A percentile compares a stretch with the other conserved stretches of the same genome.
phyloP scores from a whole-genome alignment of 2,113 vertebrate species.

The Motacilla tschutschensis region DNA sequence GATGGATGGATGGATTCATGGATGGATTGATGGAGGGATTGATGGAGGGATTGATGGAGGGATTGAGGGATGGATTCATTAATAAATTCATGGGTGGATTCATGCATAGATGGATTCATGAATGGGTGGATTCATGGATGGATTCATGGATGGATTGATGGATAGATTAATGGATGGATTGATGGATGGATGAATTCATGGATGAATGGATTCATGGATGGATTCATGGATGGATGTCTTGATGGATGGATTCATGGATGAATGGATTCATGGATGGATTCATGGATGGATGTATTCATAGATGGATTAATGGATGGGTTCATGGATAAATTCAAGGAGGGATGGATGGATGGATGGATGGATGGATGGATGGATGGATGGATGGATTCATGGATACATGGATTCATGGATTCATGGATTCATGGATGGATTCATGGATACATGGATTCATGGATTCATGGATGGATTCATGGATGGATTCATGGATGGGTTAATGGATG shows the following conservation, averaged over 20 bases:
- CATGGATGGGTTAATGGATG: background rate
- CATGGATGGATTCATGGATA: background rate
- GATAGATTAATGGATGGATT: background rate
- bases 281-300: background rate
- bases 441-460: background rate
- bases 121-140: too few relatives aligned
- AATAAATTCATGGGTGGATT: too few relatives aligned
- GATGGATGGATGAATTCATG: rapidly evolving
- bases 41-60: background rate
- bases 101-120: rapidly evolving
- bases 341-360: rapidly evolving
- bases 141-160: background rate
- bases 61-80: background rate
- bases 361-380: background rate
- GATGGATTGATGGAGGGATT: too few relatives aligned
- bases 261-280: rapidly evolving
- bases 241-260: background rate
- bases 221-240: background rate
- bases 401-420: background rate
- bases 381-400: background rate
- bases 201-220: background rate
- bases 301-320: rapidly evolving
- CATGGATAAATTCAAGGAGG: rapidly evolving
- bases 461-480: rapidly evolving
- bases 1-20: rapidly evolving